A percentile compares a stretch with the other conserved stretches of the same genome.
phyloP scores from a whole-genome alignment of 2,113 vertebrate species.

The Dascyllus trimaculatus region DNA sequence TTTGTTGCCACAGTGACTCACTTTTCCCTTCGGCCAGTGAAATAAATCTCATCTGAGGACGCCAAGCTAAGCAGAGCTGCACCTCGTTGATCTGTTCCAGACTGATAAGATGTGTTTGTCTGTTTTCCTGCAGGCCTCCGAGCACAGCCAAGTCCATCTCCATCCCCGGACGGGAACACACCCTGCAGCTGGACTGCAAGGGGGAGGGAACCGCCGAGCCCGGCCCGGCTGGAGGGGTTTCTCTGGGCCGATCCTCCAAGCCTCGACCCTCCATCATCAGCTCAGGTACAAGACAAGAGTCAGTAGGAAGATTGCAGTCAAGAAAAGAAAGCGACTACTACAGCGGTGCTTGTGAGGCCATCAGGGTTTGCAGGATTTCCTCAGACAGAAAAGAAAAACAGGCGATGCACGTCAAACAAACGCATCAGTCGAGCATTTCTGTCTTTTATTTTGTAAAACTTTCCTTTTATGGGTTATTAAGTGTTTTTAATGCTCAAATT shows the following conservation, averaged over 20 bases:
- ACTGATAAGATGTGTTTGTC: constrained; percentile 14
- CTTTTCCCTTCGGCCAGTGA: constrained; percentile 8
- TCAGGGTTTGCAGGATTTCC: too few species aligned
- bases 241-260: constrained; percentile 84
- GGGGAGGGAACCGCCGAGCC: constrained; percentile 90
- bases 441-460: too few species aligned
- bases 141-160: constrained; percentile 95
- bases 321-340: too few species aligned
- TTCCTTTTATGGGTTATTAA: too few species aligned
- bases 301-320: too few species aligned
- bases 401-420: too few species aligned
- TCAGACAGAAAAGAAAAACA: too few species aligned
- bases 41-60: neutral
- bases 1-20: constrained; percentile 33
- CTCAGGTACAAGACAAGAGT: constrained; percentile 85
- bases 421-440: too few species aligned
- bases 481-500: too few species aligned
- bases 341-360: too few species aligned
- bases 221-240: constrained; percentile 77
- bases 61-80: constrained; percentile 38
- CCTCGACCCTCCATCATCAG: constrained; percentile 87
- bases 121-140: constrained; percentile 73
- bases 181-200: constrained; percentile 96
- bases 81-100: constrained; percentile 41
- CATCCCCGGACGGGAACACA: constrained; percentile 91